Evolutionary conservation across 2,797 vertebrate genomes (phyloP), one percentile per base, ranked within the genome.

Genomic region (Carapus acus): DNA sequence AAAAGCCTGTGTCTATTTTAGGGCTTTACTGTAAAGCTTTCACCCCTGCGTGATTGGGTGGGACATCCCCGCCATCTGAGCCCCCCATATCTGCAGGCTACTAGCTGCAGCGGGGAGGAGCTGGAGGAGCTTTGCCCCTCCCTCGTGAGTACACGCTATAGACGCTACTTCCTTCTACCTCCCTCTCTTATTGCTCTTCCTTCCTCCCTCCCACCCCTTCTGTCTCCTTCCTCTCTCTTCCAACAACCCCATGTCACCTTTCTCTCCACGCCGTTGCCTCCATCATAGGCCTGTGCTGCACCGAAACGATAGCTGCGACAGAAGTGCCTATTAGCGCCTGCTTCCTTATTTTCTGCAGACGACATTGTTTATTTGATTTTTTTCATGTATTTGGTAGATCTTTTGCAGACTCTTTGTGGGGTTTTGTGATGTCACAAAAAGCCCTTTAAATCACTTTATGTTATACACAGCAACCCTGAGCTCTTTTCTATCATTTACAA

Each of bases 1-100:
- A 97, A 97, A 93, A 97, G 96, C 92, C 93, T 96, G 93, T 98
- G 94, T 97, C 93, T 98, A 97, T 98, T 97, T 98, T 97, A 87
- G 94, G 93, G 93, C 89, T 94, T 94, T 97, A 97, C 93, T 97
- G 91, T 98, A 96, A 86, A 83, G 93, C 93, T 94, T 94, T 95
- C 92, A 94, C 92, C 92, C 91, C 93, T 87, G 92, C 92, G 93
- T 88, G 94, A 94, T 93, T 94, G 93, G 91, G 92, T 95, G 94
- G 94, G 93, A 94, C 89, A 92, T 67, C 83, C 83, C 92, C 93
- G 92, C 94, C 93, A 95, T 91, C 93, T 94, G 93, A 93, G 90
- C 90, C 94, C 92, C 93, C 93, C 93, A 93, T 88, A 93, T 90
- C 94, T 94, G 94, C 94, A 97, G 94, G 93, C 94, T 94, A 91